Base-by-base conservation (phyloP, 1,140 invertebrate species). In the Arctopsyche grandis region DNA sequence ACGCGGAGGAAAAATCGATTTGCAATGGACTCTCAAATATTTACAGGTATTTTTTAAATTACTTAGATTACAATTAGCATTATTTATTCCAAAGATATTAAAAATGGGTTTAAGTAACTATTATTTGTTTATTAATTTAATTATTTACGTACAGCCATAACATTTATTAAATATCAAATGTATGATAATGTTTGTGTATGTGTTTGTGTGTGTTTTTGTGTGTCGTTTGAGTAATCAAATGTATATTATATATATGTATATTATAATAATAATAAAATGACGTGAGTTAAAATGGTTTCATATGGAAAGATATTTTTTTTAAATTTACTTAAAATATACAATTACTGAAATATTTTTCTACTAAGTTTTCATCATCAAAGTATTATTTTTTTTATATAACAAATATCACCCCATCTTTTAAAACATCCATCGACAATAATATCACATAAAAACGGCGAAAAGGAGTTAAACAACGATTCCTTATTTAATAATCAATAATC, bases 91-190 rank as follows among this genome's bases (percentile, higher is more conserved):
- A 73, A 75, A 73, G 69, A 75, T 71, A 75, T 63, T 79, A 44
- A 71, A 69, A 80, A 80, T 79, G 79, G 58, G 77, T 74, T 78
- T 75, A 78, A 44, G 29, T 81, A 58, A 52, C 60, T 79, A 81
- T 70, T 70, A 75, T 80, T 77, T 78, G 56, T 78, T 69, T 56
- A 71, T 71, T 69, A 58, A 58, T 56, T 63, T 63, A 76, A 76
- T 76, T 73, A 43, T 60, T 79, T 79, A 81, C 80, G 80, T 82
- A 82, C 78, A 79, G 80, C 77, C 58, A 81, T 79, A 70, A 76
- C 79, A 78, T 80, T 81, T 81, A 81, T 78, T 79, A 70, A 73
- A 75, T 81, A 76, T 78, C 70, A 76, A 70, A 75, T 76, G 69
- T 78, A 74, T 46, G 71, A 75, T 69, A 69, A 48, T 78, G 58